A percentile compares a stretch with the other conserved stretches of the same genome.
Evolutionary conservation across 30 jellyfish, hydroid and myxozoan species (phyloP).

Genomic region (Rhopilema esculentum): DNA sequence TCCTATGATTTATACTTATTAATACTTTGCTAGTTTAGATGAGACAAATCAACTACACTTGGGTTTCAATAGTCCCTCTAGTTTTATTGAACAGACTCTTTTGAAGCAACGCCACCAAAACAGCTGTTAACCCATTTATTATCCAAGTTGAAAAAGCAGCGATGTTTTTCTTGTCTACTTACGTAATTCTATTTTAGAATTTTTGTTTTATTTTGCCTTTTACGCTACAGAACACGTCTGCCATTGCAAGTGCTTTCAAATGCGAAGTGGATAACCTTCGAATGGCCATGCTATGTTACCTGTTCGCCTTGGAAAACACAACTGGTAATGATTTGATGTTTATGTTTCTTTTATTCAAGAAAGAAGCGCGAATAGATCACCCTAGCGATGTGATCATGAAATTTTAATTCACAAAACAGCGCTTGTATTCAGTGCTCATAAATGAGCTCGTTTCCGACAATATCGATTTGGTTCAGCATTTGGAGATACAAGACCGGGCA

Average conservation of each 20-base stretch:
- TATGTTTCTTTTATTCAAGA: constrained; percentile 19
- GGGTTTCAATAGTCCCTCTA: too few species aligned
- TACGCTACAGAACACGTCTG: not conserved
- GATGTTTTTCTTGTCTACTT: not conserved
- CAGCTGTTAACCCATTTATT: not conserved
- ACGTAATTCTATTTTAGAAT: too few species aligned
- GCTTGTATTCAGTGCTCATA: constrained; percentile 42
- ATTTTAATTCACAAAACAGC: constrained; percentile 50
- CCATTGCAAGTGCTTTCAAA: constrained; percentile 1
- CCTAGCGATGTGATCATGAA: constrained; percentile 46
- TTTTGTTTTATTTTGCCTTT: not conserved
- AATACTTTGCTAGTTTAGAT: too few species aligned
- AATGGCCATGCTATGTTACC: constrained; percentile 10
- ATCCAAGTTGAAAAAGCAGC: not conserved
- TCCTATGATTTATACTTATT: too few species aligned
- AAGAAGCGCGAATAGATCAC: constrained; percentile 6
- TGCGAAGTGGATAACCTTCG: not conserved
- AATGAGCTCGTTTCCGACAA: not conserved
- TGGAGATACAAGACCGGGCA: not conserved
- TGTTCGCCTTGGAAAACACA: constrained; percentile 11
- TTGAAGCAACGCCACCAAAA: not conserved
- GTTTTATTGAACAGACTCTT: not conserved
- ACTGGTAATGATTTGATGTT: constrained; percentile 38
- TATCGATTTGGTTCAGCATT: not conserved
- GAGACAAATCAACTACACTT: not conserved